These are phyloP conservation scores for Rhinatrema bivittatum DNA, from an alignment of 2,797 vertebrate genomes.

Conservation along the genomic window DNA sequence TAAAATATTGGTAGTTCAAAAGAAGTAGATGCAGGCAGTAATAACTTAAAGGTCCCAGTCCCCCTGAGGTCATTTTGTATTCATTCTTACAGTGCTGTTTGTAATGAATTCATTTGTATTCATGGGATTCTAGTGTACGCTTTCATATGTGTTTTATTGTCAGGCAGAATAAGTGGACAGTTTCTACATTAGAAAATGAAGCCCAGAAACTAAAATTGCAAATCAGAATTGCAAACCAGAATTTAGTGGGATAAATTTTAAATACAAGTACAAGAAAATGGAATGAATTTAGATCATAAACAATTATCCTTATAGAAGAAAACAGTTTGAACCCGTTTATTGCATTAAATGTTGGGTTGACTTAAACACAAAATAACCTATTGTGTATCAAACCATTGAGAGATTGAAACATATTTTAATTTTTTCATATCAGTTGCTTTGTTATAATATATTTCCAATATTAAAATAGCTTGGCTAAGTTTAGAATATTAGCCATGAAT, in stretches of 20 bases:
- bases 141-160: background rate
- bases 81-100: background rate
- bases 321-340: too few relatives aligned
- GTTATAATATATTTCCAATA: too few relatives aligned
- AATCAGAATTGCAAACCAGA: background rate
- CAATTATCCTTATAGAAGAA: background rate
- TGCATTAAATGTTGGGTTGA: too few relatives aligned
- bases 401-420: too few relatives aligned
- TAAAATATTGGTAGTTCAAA: conserved; percentile 14
- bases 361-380: too few relatives aligned
- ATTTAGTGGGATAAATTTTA: background rate
- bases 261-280: background rate
- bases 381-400: too few relatives aligned
- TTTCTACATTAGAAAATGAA: too few relatives aligned
- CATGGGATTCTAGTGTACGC: background rate
- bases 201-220: conserved; percentile 5
- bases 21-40: too few relatives aligned
- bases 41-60: background rate
- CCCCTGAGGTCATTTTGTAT: background rate
- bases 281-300: background rate
- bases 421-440: too few relatives aligned
- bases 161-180: conserved; percentile 6
- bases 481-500: too few relatives aligned
- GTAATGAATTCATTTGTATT: conserved; percentile 7
- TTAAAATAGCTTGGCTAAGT: too few relatives aligned